A percentile compares a stretch with the other conserved stretches of the same genome.
These are phyloP conservation scores for Parambassis ranga DNA, from an alignment of 2,797 vertebrate species.

Conservation along the genomic window DNA sequence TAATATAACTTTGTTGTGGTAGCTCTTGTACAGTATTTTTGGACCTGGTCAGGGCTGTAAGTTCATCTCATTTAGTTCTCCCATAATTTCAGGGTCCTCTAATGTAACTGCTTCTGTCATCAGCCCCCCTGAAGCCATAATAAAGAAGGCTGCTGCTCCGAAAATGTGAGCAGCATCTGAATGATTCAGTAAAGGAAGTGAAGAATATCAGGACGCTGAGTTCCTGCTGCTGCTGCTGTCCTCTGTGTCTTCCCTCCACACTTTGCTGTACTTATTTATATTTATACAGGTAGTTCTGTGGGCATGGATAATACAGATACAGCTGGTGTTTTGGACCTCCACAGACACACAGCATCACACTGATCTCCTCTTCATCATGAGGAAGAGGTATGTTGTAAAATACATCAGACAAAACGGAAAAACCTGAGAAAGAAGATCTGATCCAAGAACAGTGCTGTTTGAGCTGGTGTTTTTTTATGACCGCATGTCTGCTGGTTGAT, in stretches of 20 bases:
- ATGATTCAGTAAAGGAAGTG: constrained; percentile 57
- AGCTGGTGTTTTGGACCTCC: not conserved
- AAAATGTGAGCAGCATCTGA: constrained; percentile 48
- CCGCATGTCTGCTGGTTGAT: constrained; percentile 10
- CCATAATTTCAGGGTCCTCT: constrained; percentile 31
- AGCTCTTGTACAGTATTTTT: too few relatives aligned
- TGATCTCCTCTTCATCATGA: too few relatives aligned
- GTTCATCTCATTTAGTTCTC: constrained; percentile 29
- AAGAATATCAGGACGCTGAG: constrained; percentile 42
- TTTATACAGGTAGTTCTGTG: too few relatives aligned
- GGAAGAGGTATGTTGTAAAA: not conserved
- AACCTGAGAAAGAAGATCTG: too few relatives aligned
- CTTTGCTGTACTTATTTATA: constrained; percentile 27
- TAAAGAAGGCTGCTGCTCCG: constrained; percentile 36
- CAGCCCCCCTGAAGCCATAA: constrained; percentile 43
- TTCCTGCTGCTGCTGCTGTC: constrained; percentile 36
- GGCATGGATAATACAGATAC: too few relatives aligned
- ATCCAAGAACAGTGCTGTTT: not conserved
- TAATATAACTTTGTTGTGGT: not conserved
- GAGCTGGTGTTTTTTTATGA: not conserved
- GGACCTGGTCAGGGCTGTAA: constrained; percentile 36
- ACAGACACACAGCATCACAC: too few relatives aligned
- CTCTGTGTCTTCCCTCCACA: constrained; percentile 34
- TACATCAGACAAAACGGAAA: too few relatives aligned
- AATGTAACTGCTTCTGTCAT: constrained; percentile 61